Base-by-base conservation (phyloP, 2,888 invertebrate genomes). In the Plutella xylostella region DNA sequence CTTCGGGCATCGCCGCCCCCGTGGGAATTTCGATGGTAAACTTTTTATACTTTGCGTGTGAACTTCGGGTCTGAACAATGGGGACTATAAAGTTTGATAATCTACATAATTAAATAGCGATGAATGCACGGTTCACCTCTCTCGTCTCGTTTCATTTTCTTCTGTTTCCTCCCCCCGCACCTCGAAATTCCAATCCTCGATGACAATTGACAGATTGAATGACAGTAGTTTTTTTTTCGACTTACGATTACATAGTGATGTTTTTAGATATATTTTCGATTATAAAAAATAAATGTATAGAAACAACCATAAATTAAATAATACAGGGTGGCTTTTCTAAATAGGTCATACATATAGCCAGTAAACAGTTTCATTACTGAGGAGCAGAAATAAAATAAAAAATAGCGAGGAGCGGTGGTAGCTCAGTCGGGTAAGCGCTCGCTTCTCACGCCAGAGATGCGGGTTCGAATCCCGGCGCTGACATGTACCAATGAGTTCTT, bases 31-130 rank as follows among this genome's bases (percentile, higher is more conserved):
- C 31, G 14, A 31, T 51, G 47, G 57, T 31, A 51, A 56, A 65
- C 63, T 73, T 75, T 73, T 74, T 72, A 71, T 59, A 60, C 65
- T 70, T 35, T 68, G 63, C 63, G 61, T 70, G 73, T 65, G 68
- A 72, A 72, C 67, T 63, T 52, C 15, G 15, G 11, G 28, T 47
- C 51, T 55, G 56, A 74, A 80, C 80, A 82, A 80, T 79, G 58
- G 70, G 30, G 35, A 56, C 57, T 39, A 57, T 44, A 57, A 60
- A 55, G 60, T 69, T 67, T 72, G 68, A 63, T 72, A 68, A 74
- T 72, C 68, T 73, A 70, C 71, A 68, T 73, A 72, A 65, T 68
- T 51, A 73, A 72, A n/a, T 68, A 63, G 60, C 56, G 51, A 53
- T 53, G 57, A 58, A 55, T 54, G 57, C 56, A 54, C 52, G 30